Evolutionary conservation across 2,888 invertebrate species (phyloP).

Genomic region (Idaea aversata): DNA sequence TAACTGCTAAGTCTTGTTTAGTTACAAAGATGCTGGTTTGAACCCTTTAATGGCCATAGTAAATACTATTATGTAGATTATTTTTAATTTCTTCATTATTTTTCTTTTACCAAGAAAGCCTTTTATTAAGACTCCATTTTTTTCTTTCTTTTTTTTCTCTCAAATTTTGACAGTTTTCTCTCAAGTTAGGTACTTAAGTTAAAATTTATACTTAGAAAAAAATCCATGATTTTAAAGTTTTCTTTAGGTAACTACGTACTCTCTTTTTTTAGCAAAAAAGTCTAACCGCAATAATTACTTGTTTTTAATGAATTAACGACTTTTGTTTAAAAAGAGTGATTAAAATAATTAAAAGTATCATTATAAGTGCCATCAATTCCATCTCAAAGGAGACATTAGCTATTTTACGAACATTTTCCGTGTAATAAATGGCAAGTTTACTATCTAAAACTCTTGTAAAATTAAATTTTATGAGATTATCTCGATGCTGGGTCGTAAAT

Average conservation of each 20-base stretch:
- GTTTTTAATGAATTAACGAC: slow-evolving; percentile 76
- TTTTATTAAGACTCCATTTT: too few relatives aligned
- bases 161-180: too few relatives aligned
- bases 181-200: too few relatives aligned
- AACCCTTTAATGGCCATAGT: background rate
- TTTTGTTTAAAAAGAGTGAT: slow-evolving; percentile 71
- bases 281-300: slow-evolving; percentile 55
- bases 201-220: background rate
- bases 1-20: slow-evolving; percentile 15
- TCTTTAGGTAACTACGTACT: background rate
- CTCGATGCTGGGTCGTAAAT: slow-evolving; percentile 14
- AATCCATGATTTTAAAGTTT: background rate
- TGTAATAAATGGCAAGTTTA: slow-evolving; percentile 62
- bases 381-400: slow-evolving; percentile 73
- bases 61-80: background rate
- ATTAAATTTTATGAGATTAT: slow-evolving; percentile 34
- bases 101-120: too few relatives aligned
- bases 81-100: too few relatives aligned
- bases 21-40: slow-evolving; percentile 15
- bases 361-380: slow-evolving; percentile 75
- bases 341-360: slow-evolving; percentile 80
- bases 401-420: slow-evolving; percentile 62
- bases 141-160: too few relatives aligned
- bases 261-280: slow-evolving; percentile 15
- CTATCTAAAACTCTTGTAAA: slow-evolving; percentile 51